Conservation (phyloP, 2,797 vertebrate genomes). For the Gymnoscopelus microlampas region DNA sequence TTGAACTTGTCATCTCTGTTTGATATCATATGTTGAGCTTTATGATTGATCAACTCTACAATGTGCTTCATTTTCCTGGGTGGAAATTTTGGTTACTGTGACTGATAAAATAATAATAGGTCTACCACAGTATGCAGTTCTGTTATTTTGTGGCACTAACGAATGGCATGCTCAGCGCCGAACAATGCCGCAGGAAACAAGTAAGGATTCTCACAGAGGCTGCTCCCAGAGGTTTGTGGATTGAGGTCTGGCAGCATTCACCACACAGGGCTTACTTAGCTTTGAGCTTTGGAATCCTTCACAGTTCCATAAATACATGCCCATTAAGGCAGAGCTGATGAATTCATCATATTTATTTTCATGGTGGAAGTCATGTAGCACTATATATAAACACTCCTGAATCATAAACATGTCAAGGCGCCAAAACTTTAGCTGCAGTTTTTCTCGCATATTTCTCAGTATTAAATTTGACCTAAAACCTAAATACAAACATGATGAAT, state of each 20-base stretch:
- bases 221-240: conserved; percentile 51
- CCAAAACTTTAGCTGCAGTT: conserved; percentile 34
- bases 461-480: conserved; percentile 64
- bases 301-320: conserved; percentile 51
- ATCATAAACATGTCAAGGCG: conserved; percentile 50
- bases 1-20: neutral
- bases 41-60: neutral
- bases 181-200: conserved; percentile 45
- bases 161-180: conserved; percentile 14
- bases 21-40: conserved; percentile 5
- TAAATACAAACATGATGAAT: conserved; percentile 57
- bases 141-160: conserved; percentile 33
- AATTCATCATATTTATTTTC: conserved; percentile 67
- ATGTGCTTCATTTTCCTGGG: conserved; percentile 4
- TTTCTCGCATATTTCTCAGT: conserved; percentile 40
- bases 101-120: conserved; percentile 1
- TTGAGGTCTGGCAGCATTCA: conserved; percentile 47
- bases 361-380: conserved; percentile 39
- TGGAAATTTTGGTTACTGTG: conserved; percentile 26
- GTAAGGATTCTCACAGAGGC: conserved; percentile 27
- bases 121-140: conserved; percentile 6
- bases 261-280: conserved; percentile 22
- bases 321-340: conserved; percentile 57
- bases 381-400: conserved; percentile 44
- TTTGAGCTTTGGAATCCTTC: conserved; percentile 27